Percentiles rank a stretch among this genome's conserved stretches.
These are phyloP conservation scores for Chrysina gloriosa DNA, from an alignment of 2,888 invertebrate species.

Conservation along the genomic window DNA sequence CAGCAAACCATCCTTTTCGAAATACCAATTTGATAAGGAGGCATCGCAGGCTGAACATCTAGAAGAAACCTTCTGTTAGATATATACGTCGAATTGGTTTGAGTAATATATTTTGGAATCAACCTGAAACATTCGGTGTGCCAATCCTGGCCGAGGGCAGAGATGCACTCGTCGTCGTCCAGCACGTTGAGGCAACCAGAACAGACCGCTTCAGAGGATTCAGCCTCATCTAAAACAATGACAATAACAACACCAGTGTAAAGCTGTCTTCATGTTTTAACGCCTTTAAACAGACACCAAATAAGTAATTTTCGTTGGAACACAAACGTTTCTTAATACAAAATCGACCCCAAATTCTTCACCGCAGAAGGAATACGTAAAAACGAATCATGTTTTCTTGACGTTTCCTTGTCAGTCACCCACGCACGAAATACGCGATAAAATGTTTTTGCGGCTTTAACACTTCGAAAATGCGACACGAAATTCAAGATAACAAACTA, in stretches of 20 bases:
- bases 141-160: conserved; percentile 87
- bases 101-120: too few relatives aligned
- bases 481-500: background rate
- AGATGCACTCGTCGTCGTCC: conserved; percentile 81
- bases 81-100: too few relatives aligned
- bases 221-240: conserved; percentile 49
- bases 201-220: conserved; percentile 65
- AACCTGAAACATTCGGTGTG: conserved; percentile 91
- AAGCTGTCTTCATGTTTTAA: conserved; percentile 39
- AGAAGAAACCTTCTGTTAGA: conserved; percentile 47
- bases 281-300: background rate
- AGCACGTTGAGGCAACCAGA: conserved; percentile 81
- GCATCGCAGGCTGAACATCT: conserved; percentile 92
- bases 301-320: background rate
- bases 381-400: conserved; percentile 35
- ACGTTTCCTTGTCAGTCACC: conserved; percentile 46
- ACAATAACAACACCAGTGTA: conserved; percentile 24
- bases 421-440: conserved; percentile 50
- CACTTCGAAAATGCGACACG: background rate
- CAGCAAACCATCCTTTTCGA: conserved; percentile 89
- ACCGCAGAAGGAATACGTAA: conserved; percentile 4
- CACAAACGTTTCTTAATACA: too few relatives aligned
- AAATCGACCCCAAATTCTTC: too few relatives aligned
- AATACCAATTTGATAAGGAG: conserved; percentile 90
- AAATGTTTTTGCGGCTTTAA: background rate